Evolutionary conservation across 2,797 vertebrate species (phyloP), one percentile per base, ranked within the genome.

Genomic region (Poeciliopsis presidionis): DNA sequence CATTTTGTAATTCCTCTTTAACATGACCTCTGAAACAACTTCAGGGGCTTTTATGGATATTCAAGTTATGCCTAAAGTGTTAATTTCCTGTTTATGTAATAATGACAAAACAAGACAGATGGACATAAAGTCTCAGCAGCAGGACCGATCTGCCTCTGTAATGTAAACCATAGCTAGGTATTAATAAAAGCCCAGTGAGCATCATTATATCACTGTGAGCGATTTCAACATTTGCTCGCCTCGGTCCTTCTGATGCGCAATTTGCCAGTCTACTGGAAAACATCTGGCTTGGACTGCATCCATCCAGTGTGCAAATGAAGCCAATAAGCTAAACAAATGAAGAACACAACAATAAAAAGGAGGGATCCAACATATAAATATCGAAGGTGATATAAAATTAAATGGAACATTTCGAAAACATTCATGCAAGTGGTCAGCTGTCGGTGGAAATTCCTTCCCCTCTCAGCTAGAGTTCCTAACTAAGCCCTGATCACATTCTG

Each of bases 221-320:
- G 39, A 89, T 90, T 91, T 85, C 84, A 84, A 79, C 82, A 88
- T 90, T 89, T 86, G 76, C 74, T 65, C 30, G 73, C 84, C 83
- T 88, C 81, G 30, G 45, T 84, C 75, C 73, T n/a, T 92, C 75
- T 84, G 85, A 88, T 88, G 91, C 63, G 2, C 80, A 88, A 90
- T 91, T 90, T 76, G 72, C 84, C 87, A 89, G 86, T 82, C 86
- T 83, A 86, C 85, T 76, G 73, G 85, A 92, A 92, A 78, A 72
- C 72, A 82, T 84, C 81, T 81, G 45, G 57, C 81, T 70, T 43
- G 74, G 80, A 83, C 39, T 33, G 81, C 86, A 78, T 77, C 78
- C 74, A 22, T 47, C 16, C 55, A 65, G 84, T 33, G 16, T 80
- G 76, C 39, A 61, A 76, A 87, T 73, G 46, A 81, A 87, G 81